Evolutionary conservation across 2,888 invertebrate species (phyloP), one percentile per base, ranked within the genome.

Genomic region (Protophormia terraenovae): DNA sequence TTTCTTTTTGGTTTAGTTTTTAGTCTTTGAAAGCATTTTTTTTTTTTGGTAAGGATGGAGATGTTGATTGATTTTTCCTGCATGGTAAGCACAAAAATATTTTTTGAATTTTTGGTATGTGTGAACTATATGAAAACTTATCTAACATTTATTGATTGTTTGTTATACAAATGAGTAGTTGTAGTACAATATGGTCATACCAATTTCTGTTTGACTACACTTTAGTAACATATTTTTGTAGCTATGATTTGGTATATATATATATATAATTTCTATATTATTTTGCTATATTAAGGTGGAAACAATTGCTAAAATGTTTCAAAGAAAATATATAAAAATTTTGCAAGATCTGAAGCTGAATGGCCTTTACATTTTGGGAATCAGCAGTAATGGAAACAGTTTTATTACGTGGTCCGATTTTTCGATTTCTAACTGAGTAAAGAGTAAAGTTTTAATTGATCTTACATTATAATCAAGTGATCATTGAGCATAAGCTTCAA

Each of bases 61-160:
- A 73, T 77, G 73, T 53, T 81, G 77, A 81, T 84, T 84, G 84
- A 81, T 81, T 81, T 84, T 77, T 84, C 71, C 67, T 81, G 77
- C 84, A 81, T 47, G 45, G 53, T 84, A 60, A 81, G 72, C 80
- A 81, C 22, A 73, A 83, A 80, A 76, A 10, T 27, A 14, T 29
- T 19, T 58, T 77, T 77, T 19, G 41, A 19, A 12, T 50, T 12
- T 10, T 69, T 69, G 2, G 19, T 32, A 35, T 77, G 55, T 58
- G 32, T 16, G 60, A 50, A 32, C 47, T 69, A 3, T 47, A 12
- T 5, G 19, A 71, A 76, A 77, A 76, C 66, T 71, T 80, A 53
- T 64, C 32, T 53, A 76, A 35, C 60, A 69, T 81, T 77, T 81
- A 84, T 77, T 77, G 73, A 76, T 69, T 84, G 64, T 77, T 77